Conservation (phyloP, 30 jellyfish, hydroid and myxozoan species). For the Chrysaora quinquecirrha region DNA sequence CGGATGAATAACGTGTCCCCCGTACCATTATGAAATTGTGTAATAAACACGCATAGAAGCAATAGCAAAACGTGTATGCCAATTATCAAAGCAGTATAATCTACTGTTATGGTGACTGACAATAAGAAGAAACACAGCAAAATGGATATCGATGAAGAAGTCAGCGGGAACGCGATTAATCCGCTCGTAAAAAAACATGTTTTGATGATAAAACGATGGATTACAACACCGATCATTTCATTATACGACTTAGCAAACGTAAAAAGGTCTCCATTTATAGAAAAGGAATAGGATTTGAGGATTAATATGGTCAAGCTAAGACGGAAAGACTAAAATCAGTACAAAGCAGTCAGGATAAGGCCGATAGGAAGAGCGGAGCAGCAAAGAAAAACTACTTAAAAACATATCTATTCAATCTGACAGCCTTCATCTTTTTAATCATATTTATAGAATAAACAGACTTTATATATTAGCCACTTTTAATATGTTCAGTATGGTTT, state of each 20-base stretch:
- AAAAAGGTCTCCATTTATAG: slow-evolving; percentile 4
- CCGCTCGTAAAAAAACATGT: slow-evolving; percentile 60
- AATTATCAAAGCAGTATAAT: background rate
- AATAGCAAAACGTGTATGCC: too few relatives aligned
- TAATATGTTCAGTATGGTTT: background rate
- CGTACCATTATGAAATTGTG: too few relatives aligned
- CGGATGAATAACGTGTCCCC: too few relatives aligned
- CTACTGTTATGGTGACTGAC: background rate
- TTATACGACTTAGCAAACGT: slow-evolving; percentile 15
- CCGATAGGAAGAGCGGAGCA: background rate
- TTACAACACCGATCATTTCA: slow-evolving; percentile 17
- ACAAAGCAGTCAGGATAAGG: slow-evolving; percentile 13
- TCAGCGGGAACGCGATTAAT: slow-evolving; percentile 51
- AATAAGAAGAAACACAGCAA: background rate
- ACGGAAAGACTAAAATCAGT: slow-evolving; percentile 63
- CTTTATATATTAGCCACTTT: background rate
- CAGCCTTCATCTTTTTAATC: background rate
- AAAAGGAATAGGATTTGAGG: slow-evolving; percentile 52
- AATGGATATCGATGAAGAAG: slow-evolving; percentile 12
- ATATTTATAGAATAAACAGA: background rate
- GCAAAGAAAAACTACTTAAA: background rate
- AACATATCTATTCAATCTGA: background rate
- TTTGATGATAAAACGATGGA: slow-evolving; percentile 28
- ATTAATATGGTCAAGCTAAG: slow-evolving; percentile 46
- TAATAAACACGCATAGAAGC: too few relatives aligned